Evolutionary conservation across 2,888 invertebrate genomes (phyloP).

Genomic region (Ellobium chinense): DNA sequence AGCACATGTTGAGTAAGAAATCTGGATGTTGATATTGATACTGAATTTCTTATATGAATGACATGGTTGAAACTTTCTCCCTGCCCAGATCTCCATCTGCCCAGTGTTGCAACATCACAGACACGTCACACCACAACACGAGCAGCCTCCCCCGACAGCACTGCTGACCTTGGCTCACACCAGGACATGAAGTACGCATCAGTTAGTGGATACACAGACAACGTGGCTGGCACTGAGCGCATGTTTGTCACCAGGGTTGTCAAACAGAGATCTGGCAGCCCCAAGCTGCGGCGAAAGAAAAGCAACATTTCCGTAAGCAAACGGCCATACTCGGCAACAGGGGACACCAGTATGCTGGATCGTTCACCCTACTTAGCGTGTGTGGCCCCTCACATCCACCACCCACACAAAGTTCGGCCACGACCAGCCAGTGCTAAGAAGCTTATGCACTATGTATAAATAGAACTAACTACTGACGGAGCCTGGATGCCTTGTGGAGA

Average conservation of each 20-base stretch:
- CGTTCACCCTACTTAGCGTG: slow-evolving; percentile 69
- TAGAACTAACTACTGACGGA: no score
- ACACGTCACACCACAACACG: slow-evolving; percentile 6
- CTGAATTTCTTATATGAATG: no score
- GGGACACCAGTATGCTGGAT: slow-evolving; percentile 56
- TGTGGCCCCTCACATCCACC: slow-evolving; percentile 61
- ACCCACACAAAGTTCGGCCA: slow-evolving; percentile 59
- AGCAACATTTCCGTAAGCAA: slow-evolving; percentile 67
- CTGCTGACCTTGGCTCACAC: slow-evolving; percentile 15
- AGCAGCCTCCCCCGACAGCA: slow-evolving; percentile 21
- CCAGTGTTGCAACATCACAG: background rate
- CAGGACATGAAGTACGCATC: slow-evolving; percentile 49
- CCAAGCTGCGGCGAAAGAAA: slow-evolving; percentile 55
- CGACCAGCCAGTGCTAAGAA: slow-evolving; percentile 54
- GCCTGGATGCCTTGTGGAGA: no score
- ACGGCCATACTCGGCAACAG: slow-evolving; percentile 72
- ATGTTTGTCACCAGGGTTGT: slow-evolving; percentile 56
- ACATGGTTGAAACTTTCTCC: no score
- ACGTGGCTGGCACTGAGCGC: slow-evolving; percentile 54
- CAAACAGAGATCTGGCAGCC: slow-evolving; percentile 50
- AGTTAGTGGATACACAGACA: slow-evolving; percentile 48
- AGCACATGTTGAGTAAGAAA: no score
- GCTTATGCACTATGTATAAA: background rate
- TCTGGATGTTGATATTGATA: no score
- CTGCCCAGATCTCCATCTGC: slow-evolving; percentile 19